These are phyloP conservation scores for Calycopis cecrops DNA, from an alignment of 1,140 invertebrate species.

Conservation along the genomic window DNA sequence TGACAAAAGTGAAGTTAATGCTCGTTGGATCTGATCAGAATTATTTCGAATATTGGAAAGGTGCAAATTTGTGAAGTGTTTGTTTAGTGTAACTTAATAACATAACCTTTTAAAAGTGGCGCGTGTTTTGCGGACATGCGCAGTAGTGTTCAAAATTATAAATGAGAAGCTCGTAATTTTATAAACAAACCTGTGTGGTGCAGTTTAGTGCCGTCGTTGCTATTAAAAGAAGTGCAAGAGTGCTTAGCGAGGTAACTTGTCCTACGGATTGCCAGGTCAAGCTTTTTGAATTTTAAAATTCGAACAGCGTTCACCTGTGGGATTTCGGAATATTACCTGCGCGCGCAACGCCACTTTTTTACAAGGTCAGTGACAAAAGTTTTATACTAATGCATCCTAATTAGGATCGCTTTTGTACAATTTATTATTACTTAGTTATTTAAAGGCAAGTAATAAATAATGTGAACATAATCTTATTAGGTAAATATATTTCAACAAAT, in stretches of 20 bases:
- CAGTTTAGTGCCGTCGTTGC: constrained; percentile 38
- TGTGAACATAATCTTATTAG: too few species aligned
- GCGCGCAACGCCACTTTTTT: constrained; percentile 59
- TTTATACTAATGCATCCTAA: too few species aligned
- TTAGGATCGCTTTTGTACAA: too few species aligned
- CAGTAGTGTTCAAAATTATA: constrained; percentile 60
- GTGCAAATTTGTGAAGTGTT: constrained; percentile 43
- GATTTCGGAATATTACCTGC: constrained; percentile 44
- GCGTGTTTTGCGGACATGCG: constrained; percentile 66
- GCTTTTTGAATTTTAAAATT: too few species aligned
- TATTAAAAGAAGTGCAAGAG: constrained; percentile 46
- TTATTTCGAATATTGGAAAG: constrained; percentile 16
- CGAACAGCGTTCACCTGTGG: background rate
- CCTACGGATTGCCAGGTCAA: background rate
- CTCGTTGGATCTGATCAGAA: constrained; percentile 14
- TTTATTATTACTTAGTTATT: too few species aligned
- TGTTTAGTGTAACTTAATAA: constrained; percentile 51
- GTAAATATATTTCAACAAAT: too few species aligned
- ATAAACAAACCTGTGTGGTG: constrained; percentile 63
- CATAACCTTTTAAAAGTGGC: constrained; percentile 65
- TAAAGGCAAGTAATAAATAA: too few species aligned
- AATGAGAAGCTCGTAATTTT: constrained; percentile 62
- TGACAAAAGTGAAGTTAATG: constrained; percentile 10
- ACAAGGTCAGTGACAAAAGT: constrained; percentile 46
- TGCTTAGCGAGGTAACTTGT: constrained; percentile 12